These are phyloP conservation scores for Formica selysi DNA, from an alignment of 1,140 invertebrate genomes.

Conservation along the genomic window DNA sequence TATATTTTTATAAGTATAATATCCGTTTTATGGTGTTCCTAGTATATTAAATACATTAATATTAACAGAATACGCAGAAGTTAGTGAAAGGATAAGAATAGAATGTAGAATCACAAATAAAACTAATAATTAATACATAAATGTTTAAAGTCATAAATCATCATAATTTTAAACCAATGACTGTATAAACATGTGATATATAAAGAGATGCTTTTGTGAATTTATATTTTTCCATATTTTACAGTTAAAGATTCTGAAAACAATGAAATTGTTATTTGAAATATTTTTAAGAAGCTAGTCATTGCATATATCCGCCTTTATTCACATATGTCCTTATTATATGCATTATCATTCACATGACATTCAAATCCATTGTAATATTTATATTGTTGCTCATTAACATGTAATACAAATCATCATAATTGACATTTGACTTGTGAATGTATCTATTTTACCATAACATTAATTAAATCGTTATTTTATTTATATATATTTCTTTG, in stretches of 20 bases:
- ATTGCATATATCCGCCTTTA: conserved; percentile 24
- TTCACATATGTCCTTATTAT: conserved; percentile 28
- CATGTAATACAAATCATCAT: background rate
- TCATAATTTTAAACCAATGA: background rate
- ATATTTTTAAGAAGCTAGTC: conserved; percentile 42
- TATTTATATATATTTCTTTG: background rate
- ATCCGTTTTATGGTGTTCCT: conserved; percentile 36
- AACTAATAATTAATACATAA: conserved; percentile 19
- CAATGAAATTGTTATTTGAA: background rate
- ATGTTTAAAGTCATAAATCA: background rate
- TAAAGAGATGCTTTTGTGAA: background rate
- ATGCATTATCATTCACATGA: conserved; percentile 23
- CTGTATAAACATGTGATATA: conserved; percentile 1
- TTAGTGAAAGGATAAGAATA: conserved; percentile 14
- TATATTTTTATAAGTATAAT: conserved; percentile 46
- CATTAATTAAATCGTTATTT: background rate
- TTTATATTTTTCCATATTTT: conserved; percentile 5
- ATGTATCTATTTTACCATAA: conserved; percentile 37
- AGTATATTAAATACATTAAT: conserved; percentile 22
- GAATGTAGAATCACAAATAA: background rate
- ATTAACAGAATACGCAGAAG: background rate
- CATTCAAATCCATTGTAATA: conserved; percentile 37
- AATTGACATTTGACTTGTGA: conserved; percentile 8
- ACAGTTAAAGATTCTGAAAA: background rate
- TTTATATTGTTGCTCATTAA: conserved; percentile 17